Base-by-base conservation (phyloP, 2,888 invertebrate genomes). In the Drosophila nr. perissopoda region DNA sequence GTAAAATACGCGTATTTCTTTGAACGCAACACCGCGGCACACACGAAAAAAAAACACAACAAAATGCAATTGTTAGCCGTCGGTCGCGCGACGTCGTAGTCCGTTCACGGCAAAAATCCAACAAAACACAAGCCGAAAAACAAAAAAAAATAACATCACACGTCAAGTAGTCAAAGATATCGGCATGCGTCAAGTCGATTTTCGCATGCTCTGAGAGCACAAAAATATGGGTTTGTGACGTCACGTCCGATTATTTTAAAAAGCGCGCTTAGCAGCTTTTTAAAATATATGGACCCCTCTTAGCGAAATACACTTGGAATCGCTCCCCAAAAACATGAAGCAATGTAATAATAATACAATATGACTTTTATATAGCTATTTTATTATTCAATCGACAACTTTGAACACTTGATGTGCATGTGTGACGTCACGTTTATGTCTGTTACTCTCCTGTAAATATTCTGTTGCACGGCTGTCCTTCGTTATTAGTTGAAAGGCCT, bases 31-130 rank as follows among this genome's bases (percentile, higher is more conserved):
- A 78, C 66, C 74, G 79, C 69, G 73, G 79, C 71, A 74, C 66
- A 67, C 74, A 60, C 76, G 66, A 77, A 72, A 79, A 79, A 75
- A 79, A 79, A 79, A 66, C 25, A 66, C 69, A 79, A 79, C 79
- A 79, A 79, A 78, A 78, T 78, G 78, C 80, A 79, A 79, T 79
- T 79, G 53, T 71, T 69, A 74, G 69, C 76, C 70, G 77, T 70
- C 70, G 70, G 66, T 70, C 78, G 78, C 78, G 78, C 77, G 78
- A 77, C 77, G 78, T 70, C 70, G 66, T 53, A 53, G 74, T 78
- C 77, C 79, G 77, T 78, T 78, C 77, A 78, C 77, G 77, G 78
- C 77, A 67, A 78, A 78, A 78, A 67, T 78, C 79, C 78, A 78
- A 78, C 77, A 77, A 77, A 78, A 78, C 70, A 78, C 16, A 53